Percentiles rank a stretch among this genome's conserved stretches.
Evolutionary conservation across 2,113 vertebrate genomes (phyloP).

Genomic region (Mohoua ochrocephala): DNA sequence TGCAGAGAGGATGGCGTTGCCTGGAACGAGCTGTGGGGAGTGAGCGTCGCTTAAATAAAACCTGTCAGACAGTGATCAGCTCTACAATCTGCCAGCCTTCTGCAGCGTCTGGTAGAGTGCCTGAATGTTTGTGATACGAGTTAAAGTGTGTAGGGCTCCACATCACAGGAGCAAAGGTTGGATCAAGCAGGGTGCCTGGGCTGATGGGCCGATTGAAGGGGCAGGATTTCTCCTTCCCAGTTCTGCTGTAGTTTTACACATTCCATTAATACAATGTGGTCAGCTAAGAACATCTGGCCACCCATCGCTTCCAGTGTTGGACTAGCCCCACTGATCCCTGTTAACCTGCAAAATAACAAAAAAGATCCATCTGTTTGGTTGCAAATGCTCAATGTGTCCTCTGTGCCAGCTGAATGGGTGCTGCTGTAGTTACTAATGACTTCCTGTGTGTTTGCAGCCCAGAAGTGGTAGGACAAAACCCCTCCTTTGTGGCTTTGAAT

Average conservation of each 20-base stretch:
- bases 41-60: neutral
- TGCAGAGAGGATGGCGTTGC: neutral
- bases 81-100: constrained; percentile 23
- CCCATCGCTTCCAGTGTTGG: neutral
- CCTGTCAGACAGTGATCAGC: constrained; percentile 40
- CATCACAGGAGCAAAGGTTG: neutral
- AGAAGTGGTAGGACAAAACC: neutral
- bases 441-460: neutral
- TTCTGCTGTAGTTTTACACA: neutral
- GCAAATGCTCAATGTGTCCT: neutral
- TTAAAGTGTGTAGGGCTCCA: neutral
- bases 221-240: neutral
- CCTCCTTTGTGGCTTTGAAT: neutral
- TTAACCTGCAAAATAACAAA: neutral
- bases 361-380: neutral
- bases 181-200: neutral
- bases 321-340: neutral
- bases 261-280: neutral
- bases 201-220: neutral
- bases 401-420: neutral
- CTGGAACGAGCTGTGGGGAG: neutral
- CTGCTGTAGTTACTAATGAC: neutral
- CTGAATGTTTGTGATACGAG: neutral
- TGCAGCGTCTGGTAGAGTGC: neutral
- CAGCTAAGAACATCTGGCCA: neutral